These are phyloP conservation scores for Trachelus tabidus DNA, from an alignment of 2,888 invertebrate genomes.

Conservation along the genomic window DNA sequence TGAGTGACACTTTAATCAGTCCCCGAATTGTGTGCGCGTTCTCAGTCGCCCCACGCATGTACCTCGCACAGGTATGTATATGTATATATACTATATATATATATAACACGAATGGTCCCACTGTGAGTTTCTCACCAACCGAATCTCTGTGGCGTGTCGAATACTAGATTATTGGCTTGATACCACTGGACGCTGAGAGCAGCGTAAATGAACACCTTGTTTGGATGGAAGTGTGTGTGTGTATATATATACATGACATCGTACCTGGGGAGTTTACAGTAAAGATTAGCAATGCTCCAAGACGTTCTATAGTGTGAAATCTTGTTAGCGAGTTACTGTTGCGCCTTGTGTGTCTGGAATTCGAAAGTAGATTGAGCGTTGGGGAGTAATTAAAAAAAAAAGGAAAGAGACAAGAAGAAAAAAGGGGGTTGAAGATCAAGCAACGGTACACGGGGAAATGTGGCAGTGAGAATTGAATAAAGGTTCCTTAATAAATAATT, in stretches of 20 bases:
- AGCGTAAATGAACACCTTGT: not conserved
- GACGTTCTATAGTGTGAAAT: not conserved
- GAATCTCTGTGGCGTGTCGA: not conserved
- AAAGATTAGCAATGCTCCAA: not conserved
- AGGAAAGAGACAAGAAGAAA: not conserved
- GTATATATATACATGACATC: no score
- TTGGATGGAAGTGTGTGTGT: not conserved
- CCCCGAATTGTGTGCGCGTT: slow-evolving; percentile 4
- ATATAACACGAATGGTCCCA: not conserved
- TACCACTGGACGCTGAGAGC: not conserved
- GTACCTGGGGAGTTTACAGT: not conserved
- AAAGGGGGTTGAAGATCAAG: not conserved
- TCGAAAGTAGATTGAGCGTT: not conserved
- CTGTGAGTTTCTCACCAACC: not conserved
- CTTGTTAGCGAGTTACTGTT: not conserved
- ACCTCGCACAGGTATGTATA: not conserved
- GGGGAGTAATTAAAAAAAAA: not conserved
- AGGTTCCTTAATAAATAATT: not conserved
- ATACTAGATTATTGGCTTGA: not conserved
- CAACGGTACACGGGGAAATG: not conserved
- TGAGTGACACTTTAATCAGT: slow-evolving; percentile 35
- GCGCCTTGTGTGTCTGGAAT: not conserved
- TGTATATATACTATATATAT: not conserved
- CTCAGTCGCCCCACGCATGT: not conserved
- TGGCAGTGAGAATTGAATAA: not conserved